These are phyloP conservation scores for Leptinotarsa texana DNA, from an alignment of 1,140 invertebrate genomes.

Conservation along the genomic window DNA sequence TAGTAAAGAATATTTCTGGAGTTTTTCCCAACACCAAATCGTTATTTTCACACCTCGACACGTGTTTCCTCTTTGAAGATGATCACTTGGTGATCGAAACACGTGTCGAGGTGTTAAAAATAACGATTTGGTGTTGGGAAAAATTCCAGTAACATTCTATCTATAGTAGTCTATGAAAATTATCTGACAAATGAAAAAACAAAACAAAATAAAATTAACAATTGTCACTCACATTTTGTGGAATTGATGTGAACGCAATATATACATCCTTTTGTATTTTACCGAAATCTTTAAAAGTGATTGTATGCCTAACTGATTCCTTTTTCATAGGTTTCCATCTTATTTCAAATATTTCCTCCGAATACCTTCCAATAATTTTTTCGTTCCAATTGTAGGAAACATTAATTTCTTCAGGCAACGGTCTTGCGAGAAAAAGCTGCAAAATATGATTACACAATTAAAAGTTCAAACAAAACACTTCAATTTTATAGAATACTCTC, in stretches of 20 bases:
- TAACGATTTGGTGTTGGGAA: no score
- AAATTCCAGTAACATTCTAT: no score
- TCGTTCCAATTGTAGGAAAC: slow-evolving; percentile 61
- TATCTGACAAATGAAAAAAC: no score
- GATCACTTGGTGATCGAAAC: no score
- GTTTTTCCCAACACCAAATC: no score
- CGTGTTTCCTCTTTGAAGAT: no score
- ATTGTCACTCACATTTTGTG: slow-evolving; percentile 37
- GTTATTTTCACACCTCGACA: no score
- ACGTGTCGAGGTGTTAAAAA: no score
- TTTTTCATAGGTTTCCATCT: slow-evolving; percentile 64
- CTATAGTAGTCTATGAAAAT: no score
- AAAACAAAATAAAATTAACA: background rate
- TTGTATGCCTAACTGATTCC: slow-evolving; percentile 63
- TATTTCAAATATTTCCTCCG: slow-evolving; percentile 60
- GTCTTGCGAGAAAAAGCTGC: slow-evolving; percentile 65
- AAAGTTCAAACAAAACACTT: slow-evolving; percentile 10
- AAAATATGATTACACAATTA: slow-evolving; percentile 2
- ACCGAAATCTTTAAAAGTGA: slow-evolving; percentile 66
- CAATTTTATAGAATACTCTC: background rate
- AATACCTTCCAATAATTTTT: slow-evolving; percentile 56
- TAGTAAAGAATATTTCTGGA: no score
- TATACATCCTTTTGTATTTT: slow-evolving; percentile 67
- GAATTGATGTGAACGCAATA: slow-evolving; percentile 61
- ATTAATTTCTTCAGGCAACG: slow-evolving; percentile 61